Evolutionary conservation across 1,140 invertebrate genomes (phyloP).

Genomic region (Oncopeltus fasciatus): DNA sequence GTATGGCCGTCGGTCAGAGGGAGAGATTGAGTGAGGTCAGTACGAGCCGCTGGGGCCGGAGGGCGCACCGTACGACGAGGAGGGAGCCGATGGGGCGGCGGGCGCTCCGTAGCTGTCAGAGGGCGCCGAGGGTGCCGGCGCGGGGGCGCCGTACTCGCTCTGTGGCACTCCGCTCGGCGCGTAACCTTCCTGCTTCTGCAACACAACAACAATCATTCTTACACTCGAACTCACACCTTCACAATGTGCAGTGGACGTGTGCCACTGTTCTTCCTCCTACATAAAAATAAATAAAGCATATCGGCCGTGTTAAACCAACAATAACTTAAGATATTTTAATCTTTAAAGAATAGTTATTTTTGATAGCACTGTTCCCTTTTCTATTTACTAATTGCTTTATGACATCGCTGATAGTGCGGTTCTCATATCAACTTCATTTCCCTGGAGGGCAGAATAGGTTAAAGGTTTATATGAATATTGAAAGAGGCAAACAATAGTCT

Average conservation of each 20-base stretch:
- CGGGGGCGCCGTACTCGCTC: conserved; percentile 34
- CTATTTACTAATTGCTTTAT: neutral
- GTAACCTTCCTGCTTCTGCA: conserved; percentile 30
- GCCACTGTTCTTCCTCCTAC: no score
- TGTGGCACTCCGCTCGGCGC: conserved; percentile 26
- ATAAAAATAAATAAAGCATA: no score
- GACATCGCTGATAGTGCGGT: no score
- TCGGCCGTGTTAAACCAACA: no score
- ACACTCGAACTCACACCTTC: neutral
- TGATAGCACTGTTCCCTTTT: neutral
- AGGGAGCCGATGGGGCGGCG: conserved; percentile 20
- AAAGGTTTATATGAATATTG: no score
- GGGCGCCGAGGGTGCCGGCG: conserved; percentile 20
- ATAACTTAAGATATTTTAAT: neutral
- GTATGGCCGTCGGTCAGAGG: neutral
- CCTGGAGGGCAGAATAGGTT: no score
- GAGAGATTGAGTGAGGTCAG: neutral
- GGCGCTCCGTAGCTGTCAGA: conserved; percentile 34
- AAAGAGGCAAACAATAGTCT: no score
- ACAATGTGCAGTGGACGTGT: no score
- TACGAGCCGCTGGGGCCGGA: conserved; percentile 12
- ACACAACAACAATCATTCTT: conserved; percentile 10
- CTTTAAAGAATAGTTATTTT: neutral
- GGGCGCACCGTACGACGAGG: conserved; percentile 23
- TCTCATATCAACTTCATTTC: no score